phyloP scores from a whole-genome alignment of 2,888 invertebrate species.

The Calephelis perditalis region DNA sequence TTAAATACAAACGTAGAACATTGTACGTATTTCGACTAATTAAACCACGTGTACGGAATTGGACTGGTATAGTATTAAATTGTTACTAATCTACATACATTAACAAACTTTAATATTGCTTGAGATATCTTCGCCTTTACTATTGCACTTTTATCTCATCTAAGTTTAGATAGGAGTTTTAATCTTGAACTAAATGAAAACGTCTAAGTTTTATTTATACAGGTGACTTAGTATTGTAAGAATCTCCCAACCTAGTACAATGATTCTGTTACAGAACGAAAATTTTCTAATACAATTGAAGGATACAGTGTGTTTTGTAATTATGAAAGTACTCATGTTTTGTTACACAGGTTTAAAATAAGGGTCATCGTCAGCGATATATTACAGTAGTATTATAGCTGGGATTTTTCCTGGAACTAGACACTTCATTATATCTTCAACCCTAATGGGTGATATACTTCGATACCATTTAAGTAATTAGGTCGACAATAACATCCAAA shows the following conservation, averaged over 20 bases:
- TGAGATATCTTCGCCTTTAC: conserved; percentile 57
- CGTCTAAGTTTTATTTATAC: conserved; percentile 6
- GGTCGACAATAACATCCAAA: no score
- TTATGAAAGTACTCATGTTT: no score
- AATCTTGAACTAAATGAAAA: conserved; percentile 20
- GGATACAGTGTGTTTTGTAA: no score
- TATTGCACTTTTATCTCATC: conserved; percentile 46
- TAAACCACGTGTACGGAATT: conserved; percentile 14
- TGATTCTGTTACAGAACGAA: neutral
- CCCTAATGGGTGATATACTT: no score
- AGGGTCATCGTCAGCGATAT: no score
- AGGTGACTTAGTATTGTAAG: conserved; percentile 15
- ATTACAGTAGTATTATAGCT: no score
- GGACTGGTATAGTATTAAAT: conserved; percentile 33
- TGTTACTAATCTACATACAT: conserved; percentile 46
- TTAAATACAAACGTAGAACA: conserved; percentile 7
- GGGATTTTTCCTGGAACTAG: no score
- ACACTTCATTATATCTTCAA: no score
- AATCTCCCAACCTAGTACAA: conserved; percentile 5
- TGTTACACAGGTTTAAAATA: no score
- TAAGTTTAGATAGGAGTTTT: conserved; percentile 49
- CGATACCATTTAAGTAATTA: no score
- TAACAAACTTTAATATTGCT: conserved; percentile 52
- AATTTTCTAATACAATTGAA: no score
- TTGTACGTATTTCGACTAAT: conserved; percentile 5